These are phyloP conservation scores for Noctua comes DNA, from an alignment of 2,888 invertebrate species.

Conservation along the genomic window DNA sequence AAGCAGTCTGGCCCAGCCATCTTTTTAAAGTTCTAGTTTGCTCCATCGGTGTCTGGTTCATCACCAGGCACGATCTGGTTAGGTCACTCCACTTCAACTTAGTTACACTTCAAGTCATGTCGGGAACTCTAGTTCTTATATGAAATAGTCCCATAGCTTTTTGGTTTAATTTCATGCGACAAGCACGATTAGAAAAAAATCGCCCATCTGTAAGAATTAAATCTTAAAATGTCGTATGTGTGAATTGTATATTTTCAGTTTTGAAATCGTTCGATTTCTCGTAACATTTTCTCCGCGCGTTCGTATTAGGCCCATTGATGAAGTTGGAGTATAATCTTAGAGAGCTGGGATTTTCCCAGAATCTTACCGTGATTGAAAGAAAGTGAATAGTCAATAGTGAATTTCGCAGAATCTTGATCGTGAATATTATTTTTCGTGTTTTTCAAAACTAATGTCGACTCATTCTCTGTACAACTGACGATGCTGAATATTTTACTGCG, in stretches of 20 bases:
- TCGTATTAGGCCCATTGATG: background rate
- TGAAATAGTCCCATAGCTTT: background rate
- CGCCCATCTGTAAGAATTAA: background rate
- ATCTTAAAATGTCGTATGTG: background rate
- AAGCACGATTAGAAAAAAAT: background rate
- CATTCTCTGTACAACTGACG: constrained; percentile 14
- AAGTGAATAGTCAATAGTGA: background rate
- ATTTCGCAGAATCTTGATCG: background rate
- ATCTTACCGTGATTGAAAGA: background rate
- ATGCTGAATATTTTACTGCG: constrained; percentile 54
- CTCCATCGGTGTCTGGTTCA: background rate
- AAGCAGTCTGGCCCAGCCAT: background rate
- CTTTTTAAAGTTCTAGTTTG: background rate
- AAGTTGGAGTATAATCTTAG: background rate
- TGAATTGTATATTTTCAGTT: background rate
- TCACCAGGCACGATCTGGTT: background rate
- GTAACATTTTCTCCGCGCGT: background rate
- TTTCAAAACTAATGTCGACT: background rate
- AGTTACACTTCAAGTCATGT: background rate
- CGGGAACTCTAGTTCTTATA: background rate
- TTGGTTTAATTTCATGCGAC: background rate
- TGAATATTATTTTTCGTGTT: too few species aligned
- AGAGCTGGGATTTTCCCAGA: background rate
- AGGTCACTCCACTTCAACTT: background rate
- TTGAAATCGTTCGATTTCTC: background rate